A percentile compares a stretch with the other conserved stretches of the same genome.
These are phyloP conservation scores for Schizopygopsis malacanthus DNA, from an alignment of 2,797 vertebrate species.

Conservation along the genomic window DNA sequence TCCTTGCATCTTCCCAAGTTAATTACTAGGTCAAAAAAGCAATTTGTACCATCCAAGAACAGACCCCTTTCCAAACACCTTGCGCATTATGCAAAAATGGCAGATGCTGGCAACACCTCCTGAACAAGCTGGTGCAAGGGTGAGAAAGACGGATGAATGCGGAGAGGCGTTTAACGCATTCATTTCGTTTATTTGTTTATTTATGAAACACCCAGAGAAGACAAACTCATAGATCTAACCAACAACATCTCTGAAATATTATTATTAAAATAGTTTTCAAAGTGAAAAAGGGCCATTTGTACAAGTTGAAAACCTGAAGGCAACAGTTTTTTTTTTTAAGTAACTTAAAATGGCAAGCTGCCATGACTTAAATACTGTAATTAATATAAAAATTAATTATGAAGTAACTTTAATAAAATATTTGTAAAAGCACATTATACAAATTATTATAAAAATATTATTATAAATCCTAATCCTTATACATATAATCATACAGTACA, in stretches of 20 bases:
- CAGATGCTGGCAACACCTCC: slow-evolving; percentile 83
- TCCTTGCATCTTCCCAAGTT: slow-evolving; percentile 76
- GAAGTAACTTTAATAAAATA: not conserved
- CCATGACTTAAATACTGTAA: not conserved
- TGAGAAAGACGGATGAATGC: slow-evolving; percentile 59
- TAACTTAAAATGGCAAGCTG: not conserved
- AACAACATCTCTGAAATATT: slow-evolving; percentile 39
- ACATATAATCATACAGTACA: not conserved
- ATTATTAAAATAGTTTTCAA: slow-evolving; percentile 20
- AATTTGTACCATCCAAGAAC: slow-evolving; percentile 81
- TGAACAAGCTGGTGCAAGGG: slow-evolving; percentile 75
- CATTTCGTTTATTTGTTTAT: slow-evolving; percentile 68
- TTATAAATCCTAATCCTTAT: not conserved
- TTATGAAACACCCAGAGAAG: slow-evolving; percentile 59
- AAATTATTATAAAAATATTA: not conserved
- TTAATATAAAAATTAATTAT: not conserved
- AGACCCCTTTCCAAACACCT: slow-evolving; percentile 76
- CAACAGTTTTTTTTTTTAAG: not conserved
- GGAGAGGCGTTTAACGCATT: slow-evolving; percentile 64
- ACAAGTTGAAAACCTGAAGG: not conserved
- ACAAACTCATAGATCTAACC: slow-evolving; percentile 50
- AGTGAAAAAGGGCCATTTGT: not conserved
- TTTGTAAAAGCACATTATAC: not conserved
- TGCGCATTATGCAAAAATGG: slow-evolving; percentile 81
- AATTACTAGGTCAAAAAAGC: slow-evolving; percentile 86